Evolutionary conservation across 2,113 vertebrate genomes (phyloP), one percentile per base, ranked within the genome.

Genomic region (Cyrtonyx montezumae): DNA sequence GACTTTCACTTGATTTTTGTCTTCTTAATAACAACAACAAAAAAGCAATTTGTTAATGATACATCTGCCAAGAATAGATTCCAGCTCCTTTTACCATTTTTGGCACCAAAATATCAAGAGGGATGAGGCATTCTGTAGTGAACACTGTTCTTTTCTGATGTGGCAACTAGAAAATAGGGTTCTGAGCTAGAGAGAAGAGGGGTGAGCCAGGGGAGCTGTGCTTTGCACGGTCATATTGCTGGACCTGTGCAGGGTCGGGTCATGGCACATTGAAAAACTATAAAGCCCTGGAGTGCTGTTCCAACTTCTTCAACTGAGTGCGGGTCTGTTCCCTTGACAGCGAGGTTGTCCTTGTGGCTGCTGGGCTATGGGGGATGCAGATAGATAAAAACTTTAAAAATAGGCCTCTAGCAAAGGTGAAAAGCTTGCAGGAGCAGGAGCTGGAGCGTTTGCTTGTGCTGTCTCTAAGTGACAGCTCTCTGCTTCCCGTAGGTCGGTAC

Each of bases 91-190:
- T 79, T 77, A 79, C 94, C 81, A 75, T 84, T 88, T 88, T 91
- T 88, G 58, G 62, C 77, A 91, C 49, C 55, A 58, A 94, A 92
- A 84, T 80, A 67, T 81, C 84, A 77, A 59, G 67, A 89, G 68
- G 51, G 40, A 79, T 94, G 87, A 92, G 87, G 51, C 59, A 59
- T 25, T 25, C 49, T 80, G 71, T 87, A 94, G 94, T 87, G 93
- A 95, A 91, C 28, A 9, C 55, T 91, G 63, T 7, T 95, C 79
- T 56, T 87, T 89, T 89, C 94, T 91, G 71, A 91, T 42, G 75
- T 63, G 45, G 75, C 75, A 66, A 0, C 51, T 77, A 83, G 84
- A 92, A 91, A 91, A 91, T 37, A 77, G 0, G 12, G 43, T 56
- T 84, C 49, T 32, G 15, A 46, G n/a, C 49, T 23, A 21, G 59